Evolutionary conservation across 2,113 vertebrate species (phyloP).

Genomic region (Amphiprion ocellaris): DNA sequence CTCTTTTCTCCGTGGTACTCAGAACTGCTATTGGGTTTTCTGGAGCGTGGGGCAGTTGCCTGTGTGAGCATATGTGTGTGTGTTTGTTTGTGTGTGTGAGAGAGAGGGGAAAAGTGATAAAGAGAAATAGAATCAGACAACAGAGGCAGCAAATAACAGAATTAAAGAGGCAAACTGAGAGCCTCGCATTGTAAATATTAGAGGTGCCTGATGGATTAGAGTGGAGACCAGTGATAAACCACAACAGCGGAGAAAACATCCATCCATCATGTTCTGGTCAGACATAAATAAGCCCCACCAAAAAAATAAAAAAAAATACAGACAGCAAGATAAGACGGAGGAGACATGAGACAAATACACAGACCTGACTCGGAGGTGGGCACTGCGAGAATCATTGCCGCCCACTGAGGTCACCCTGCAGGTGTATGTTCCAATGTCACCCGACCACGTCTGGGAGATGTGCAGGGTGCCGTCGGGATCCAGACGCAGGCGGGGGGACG

Average conservation of each 20-base stretch:
- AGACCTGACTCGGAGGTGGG: conserved; percentile 95
- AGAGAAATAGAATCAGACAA: conserved; percentile 62
- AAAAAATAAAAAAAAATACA: conserved; percentile 11
- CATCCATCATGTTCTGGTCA: conserved; percentile 61
- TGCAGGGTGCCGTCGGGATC: conserved; percentile 91
- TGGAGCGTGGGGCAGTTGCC: conserved; percentile 95
- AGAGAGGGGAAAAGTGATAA: conserved; percentile 33
- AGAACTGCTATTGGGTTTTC: conserved; percentile 90
- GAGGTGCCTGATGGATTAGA: conserved; percentile 58
- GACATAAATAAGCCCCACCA: conserved; percentile 33
- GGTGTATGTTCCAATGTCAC: conserved; percentile 97
- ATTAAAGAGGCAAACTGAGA: conserved; percentile 45
- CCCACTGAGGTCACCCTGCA: conserved; percentile 94
- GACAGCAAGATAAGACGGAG: conserved; percentile 37
- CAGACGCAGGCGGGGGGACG: conserved; percentile 87
- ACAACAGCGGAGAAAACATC: conserved; percentile 57
- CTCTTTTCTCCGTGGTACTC: conserved; percentile 88
- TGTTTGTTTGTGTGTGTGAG: neutral
- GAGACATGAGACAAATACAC: conserved; percentile 30
- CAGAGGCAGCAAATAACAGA: conserved; percentile 54
- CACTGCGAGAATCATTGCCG: conserved; percentile 94
- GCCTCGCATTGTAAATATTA: conserved; percentile 60
- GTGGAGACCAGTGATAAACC: conserved; percentile 50
- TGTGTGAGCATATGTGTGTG: conserved; percentile 55
- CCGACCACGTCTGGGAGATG: conserved; percentile 98